Evolutionary conservation across 2,888 invertebrate species (phyloP).

Genomic region (Nemurella pictetii): DNA sequence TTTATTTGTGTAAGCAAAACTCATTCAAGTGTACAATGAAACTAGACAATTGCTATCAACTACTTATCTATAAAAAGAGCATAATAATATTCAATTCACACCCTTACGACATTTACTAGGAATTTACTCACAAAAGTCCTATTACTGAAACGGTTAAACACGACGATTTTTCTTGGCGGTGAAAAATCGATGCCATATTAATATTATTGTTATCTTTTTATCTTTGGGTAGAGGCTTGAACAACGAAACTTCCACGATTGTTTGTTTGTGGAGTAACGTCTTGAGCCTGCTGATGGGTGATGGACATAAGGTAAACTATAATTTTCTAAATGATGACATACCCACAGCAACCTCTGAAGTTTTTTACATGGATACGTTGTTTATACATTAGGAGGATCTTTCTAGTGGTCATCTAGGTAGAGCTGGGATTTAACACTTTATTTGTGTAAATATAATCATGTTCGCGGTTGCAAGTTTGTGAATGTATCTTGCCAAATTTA

Average conservation of each 20-base stretch:
- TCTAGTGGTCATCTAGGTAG: not conserved
- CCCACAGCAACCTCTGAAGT: not conserved
- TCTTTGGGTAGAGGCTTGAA: not conserved
- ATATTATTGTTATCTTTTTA: not conserved
- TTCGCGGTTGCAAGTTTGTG: not conserved
- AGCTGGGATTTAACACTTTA: not conserved
- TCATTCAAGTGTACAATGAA: constrained; percentile 1
- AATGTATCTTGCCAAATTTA: not conserved
- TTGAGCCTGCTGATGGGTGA: not conserved
- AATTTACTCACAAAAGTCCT: not conserved
- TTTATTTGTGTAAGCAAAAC: not conserved
- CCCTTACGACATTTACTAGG: not conserved
- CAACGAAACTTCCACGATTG: not conserved
- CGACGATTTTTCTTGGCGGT: not conserved
- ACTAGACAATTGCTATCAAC: constrained; percentile 10
- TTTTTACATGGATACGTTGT: not conserved
- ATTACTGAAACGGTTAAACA: not conserved
- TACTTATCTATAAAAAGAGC: not conserved
- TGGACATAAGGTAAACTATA: not conserved
- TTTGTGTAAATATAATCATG: not conserved
- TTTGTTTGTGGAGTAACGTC: not conserved
- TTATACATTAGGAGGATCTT: not conserved
- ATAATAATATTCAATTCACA: not conserved
- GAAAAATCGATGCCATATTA: not conserved
- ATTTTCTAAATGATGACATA: not conserved